Conservation (phyloP, 1,140 invertebrate genomes). For the Neocloeon triangulifer region DNA sequence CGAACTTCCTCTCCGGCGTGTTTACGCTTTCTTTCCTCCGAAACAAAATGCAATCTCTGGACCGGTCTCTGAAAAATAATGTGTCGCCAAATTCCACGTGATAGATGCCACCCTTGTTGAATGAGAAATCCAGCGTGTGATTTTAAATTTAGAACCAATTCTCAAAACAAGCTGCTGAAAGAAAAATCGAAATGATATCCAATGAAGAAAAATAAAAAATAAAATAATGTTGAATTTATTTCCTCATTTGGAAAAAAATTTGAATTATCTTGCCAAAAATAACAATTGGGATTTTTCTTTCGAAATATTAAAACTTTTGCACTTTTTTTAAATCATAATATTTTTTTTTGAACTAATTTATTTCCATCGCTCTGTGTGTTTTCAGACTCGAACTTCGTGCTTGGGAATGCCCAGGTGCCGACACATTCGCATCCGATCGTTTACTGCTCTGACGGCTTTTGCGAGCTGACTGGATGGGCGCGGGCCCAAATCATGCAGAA, state of each 20-base stretch:
- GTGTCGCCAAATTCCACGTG: no score
- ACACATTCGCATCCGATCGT: slow-evolving; percentile 69
- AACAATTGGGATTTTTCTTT: not conserved
- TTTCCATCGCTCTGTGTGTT: no score
- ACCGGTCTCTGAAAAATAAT: no score
- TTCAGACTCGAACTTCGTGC: slow-evolving; percentile 96
- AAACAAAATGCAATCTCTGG: no score
- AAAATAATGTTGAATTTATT: not conserved
- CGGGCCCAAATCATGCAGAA: slow-evolving; percentile 94
- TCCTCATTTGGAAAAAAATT: not conserved
- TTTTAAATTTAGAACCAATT: no score
- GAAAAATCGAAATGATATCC: not conserved
- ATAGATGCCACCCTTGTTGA: no score
- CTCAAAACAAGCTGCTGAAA: no score
- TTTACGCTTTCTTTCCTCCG: no score
- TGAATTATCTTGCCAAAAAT: not conserved
- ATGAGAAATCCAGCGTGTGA: no score
- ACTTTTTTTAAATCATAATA: no score
- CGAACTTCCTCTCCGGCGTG: no score
- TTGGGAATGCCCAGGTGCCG: slow-evolving; percentile 88
- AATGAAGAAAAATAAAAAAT: not conserved
- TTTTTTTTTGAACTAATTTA: no score
- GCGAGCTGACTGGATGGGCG: slow-evolving; percentile 82
- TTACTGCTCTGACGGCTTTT: slow-evolving; percentile 95
- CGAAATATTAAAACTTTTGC: not conserved